Evolutionary conservation across 2,888 invertebrate genomes (phyloP).

Genomic region (Cataglyphis albicans): DNA sequence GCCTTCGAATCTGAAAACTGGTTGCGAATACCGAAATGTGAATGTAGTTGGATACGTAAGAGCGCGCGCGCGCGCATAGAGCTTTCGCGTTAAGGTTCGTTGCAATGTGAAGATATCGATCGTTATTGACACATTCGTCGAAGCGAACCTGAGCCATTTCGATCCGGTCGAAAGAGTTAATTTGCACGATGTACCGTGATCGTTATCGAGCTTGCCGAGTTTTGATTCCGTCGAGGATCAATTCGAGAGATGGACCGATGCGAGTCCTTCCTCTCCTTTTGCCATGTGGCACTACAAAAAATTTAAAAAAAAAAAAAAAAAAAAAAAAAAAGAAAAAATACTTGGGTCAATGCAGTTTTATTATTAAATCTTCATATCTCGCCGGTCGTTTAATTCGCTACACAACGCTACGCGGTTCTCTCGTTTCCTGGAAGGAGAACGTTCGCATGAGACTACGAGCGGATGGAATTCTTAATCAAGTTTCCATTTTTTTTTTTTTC

Average conservation of each 20-base stretch:
- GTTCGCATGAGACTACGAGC: conserved; percentile 29
- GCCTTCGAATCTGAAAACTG: background rate
- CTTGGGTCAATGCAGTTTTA: conserved; percentile 32
- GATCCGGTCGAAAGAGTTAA: conserved; percentile 23
- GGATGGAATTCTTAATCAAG: conserved; percentile 76
- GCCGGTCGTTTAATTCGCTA: conserved; percentile 42
- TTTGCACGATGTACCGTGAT: conserved; percentile 23
- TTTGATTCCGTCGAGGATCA: conserved; percentile 18
- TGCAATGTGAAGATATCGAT: background rate
- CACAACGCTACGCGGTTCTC: conserved; percentile 42
- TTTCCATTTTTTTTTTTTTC: conserved; percentile 68
- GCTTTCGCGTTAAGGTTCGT: background rate
- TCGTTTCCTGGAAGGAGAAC: conserved; percentile 28
- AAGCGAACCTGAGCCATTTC: background rate
- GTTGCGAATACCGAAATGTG: background rate
- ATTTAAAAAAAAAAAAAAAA: background rate
- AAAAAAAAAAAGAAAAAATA: background rate
- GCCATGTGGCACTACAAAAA: background rate
- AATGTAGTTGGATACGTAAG: background rate
- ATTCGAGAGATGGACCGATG: conserved; percentile 34
- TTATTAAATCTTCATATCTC: conserved; percentile 48
- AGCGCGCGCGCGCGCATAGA: background rate
- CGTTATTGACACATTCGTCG: conserved; percentile 23
- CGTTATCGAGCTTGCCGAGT: conserved; percentile 13
- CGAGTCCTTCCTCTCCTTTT: background rate